phyloP scores from a whole-genome alignment of 2,888 invertebrate genomes.

The Spilosoma lubricipeda region DNA sequence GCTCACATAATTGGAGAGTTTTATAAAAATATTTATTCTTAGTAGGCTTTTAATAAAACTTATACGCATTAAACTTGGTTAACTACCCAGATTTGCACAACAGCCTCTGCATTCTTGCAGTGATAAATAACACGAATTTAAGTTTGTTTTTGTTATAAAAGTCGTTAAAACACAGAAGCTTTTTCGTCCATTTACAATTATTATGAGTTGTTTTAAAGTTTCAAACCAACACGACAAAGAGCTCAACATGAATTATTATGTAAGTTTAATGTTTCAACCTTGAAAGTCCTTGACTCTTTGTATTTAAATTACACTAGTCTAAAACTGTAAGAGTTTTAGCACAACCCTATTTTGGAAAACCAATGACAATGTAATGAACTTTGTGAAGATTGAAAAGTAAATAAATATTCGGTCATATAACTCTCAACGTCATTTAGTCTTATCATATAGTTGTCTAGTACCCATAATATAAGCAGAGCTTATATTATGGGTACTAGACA shows the following conservation, averaged over 20 bases:
- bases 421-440: too few relatives aligned
- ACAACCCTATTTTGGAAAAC: not conserved
- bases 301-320: not conserved
- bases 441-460: too few relatives aligned
- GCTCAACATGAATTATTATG: slow-evolving; percentile 19
- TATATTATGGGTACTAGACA: too few relatives aligned
- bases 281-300: not conserved
- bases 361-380: not conserved
- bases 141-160: not conserved
- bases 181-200: slow-evolving; percentile 7
- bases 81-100: not conserved
- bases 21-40: too few relatives aligned
- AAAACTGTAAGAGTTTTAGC: not conserved
- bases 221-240: slow-evolving; percentile 15
- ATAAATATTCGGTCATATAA: too few relatives aligned
- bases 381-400: not conserved
- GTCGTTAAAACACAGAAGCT: not conserved
- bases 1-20: too few relatives aligned
- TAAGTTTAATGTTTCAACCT: not conserved
- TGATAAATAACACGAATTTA: not conserved
- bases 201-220: not conserved
- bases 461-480: too few relatives aligned
- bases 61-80: not conserved
- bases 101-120: not conserved
- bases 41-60: not conserved